Evolutionary conservation across 1,140 invertebrate species (phyloP).

Genomic region (Procambarus virginalis): DNA sequence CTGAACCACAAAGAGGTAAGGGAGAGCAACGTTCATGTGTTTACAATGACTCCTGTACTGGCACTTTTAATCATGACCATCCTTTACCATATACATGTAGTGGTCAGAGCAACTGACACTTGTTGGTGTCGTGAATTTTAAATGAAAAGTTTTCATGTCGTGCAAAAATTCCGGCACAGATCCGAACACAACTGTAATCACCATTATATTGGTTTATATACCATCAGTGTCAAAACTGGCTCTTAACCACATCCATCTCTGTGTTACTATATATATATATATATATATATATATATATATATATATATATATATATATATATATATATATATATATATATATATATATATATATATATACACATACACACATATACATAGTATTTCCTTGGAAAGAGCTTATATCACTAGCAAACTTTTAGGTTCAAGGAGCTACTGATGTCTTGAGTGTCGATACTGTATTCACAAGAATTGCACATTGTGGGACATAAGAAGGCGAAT

Average conservation of each 20-base stretch:
- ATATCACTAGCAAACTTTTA: background rate
- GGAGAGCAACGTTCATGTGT: background rate
- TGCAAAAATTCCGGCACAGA: conserved; percentile 15
- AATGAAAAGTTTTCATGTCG: background rate
- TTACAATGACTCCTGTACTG: background rate
- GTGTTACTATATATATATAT: too few relatives aligned
- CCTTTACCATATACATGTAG: background rate
- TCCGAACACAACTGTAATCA: conserved; percentile 22
- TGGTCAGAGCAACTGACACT: background rate
- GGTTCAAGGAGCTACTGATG: background rate
- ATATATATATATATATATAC: background rate
- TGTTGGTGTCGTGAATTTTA: background rate
- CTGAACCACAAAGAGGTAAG: conserved; percentile 1
- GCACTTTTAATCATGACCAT: background rate
- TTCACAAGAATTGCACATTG: background rate
- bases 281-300: too few relatives aligned
- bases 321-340: too few relatives aligned
- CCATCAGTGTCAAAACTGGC: background rate
- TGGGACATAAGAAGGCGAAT: background rate
- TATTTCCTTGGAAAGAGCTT: background rate
- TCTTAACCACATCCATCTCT: background rate
- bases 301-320: too few relatives aligned
- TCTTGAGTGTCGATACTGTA: background rate
- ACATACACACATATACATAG: too few relatives aligned
- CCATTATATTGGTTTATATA: background rate